Evolutionary conservation across 2,888 invertebrate genomes (phyloP).

Genomic region (Rotaria macrura): DNA sequence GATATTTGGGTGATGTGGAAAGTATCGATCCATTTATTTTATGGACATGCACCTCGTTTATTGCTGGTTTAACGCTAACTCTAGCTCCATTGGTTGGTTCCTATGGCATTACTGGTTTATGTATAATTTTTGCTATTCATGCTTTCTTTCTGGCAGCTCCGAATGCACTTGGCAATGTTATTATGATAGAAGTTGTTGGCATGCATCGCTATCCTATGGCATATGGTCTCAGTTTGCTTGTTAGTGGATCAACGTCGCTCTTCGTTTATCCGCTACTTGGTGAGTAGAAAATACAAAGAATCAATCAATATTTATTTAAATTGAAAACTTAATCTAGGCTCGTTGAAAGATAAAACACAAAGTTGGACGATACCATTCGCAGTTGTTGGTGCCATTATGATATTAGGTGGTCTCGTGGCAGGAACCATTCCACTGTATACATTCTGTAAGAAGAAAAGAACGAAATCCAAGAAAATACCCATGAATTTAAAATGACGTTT

Average conservation of each 20-base stretch:
- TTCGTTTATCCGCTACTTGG: not conserved
- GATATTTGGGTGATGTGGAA: constrained; percentile 2
- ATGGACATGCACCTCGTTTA: not conserved
- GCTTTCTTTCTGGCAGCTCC: not conserved
- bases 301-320: not conserved
- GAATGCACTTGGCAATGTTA: not conserved
- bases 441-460: not conserved
- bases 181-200: not conserved
- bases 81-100: not conserved
- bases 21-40: not conserved
- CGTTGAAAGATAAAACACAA: not conserved
- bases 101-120: not conserved
- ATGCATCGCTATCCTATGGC: not conserved
- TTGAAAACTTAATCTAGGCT: not conserved
- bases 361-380: not conserved
- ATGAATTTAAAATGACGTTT: too few species aligned
- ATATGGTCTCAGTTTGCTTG: not conserved
- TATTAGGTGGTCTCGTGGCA: not conserved
- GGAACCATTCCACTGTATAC: not conserved
- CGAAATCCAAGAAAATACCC: not conserved
- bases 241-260: not conserved
- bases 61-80: not conserved
- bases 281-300: not conserved
- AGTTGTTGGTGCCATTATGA: not conserved
- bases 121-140: not conserved